A percentile compares a stretch with the other conserved stretches of the same genome.
These are phyloP conservation scores for Microdon myrmicae DNA, from an alignment of 2,888 invertebrate genomes.

Conservation along the genomic window DNA sequence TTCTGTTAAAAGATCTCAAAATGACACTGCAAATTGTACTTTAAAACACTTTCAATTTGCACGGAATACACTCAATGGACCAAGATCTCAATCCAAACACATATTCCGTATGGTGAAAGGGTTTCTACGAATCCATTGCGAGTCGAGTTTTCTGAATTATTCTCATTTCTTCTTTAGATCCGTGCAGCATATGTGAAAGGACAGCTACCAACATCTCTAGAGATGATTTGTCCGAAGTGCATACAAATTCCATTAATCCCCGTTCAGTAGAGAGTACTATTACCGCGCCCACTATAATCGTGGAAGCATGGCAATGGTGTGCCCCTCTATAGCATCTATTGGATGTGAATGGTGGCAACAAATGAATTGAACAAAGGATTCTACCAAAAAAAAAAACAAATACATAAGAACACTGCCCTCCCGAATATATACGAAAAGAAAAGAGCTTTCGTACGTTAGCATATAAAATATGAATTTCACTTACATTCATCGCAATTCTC, in stretches of 20 bases:
- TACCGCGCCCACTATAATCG: slow-evolving; percentile 48
- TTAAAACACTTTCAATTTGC: too few species aligned
- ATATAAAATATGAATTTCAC: slow-evolving; percentile 59
- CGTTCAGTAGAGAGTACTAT: slow-evolving; percentile 44
- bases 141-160: neutral
- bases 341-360: neutral
- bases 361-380: slow-evolving; percentile 9
- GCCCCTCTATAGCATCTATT: slow-evolving; percentile 21
- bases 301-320: too few species aligned
- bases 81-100: too few species aligned
- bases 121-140: too few species aligned
- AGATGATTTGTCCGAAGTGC: slow-evolving; percentile 42
- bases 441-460: slow-evolving; percentile 24
- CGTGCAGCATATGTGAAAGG: too few species aligned
- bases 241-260: slow-evolving; percentile 48
- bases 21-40: too few species aligned
- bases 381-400: slow-evolving; percentile 4
- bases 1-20: too few species aligned
- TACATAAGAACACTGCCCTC: slow-evolving; percentile 6
- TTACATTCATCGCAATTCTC: slow-evolving; percentile 76
- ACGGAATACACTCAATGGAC: too few species aligned
- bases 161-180: too few species aligned
- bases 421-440: slow-evolving; percentile 9
- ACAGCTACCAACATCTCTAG: too few species aligned
- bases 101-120: too few species aligned